Evolutionary conservation across 2,888 invertebrate genomes (phyloP), one percentile per base, ranked within the genome.

Genomic region (Ptycholaimellus sp.): DNA sequence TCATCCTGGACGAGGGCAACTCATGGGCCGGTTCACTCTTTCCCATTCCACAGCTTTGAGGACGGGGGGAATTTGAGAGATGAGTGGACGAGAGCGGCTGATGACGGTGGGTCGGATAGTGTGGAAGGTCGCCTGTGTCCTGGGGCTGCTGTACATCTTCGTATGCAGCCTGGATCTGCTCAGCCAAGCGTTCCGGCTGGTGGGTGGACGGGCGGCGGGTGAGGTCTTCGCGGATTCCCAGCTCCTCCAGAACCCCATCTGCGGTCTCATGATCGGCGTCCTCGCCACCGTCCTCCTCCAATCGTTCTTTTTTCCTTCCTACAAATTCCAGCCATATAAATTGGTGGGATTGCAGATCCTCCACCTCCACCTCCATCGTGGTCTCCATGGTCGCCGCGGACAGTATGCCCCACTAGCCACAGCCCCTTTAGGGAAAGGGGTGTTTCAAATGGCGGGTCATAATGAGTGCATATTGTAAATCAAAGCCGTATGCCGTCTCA

Each of bases 211-310:
- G 3, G 33, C 39, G 6, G 33, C 39, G 2, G 39, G 39, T 32
- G 32, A 22, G 25, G 6, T 23, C 25, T 23, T 33, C 16, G 13
- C 28, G 19, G 28, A 35, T 3, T 35, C 35, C 18, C 3, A 63
- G 32, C 47, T 66, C 2, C 49, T 68, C 20, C 38, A 50, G 37
- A 68, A 68, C 50, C 67, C 68, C 1, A 53, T 68, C 6, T 61
- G 63, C 11, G 67, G 67, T 1, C 51, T 68, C 29, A 68, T 68
- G 66, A 60, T 67, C 39, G 68, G 68, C 13, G 59, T 68, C 41
- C 51, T 68, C 43, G 61, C 62, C 9, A 68, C 68, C 1, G 66
- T 67, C 3, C 49, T 67, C 20, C 60, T 68, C 3, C 68, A 68
- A 49, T 23, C 25, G n/a, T n/a, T n/a, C n/a, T n/a, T n/a, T n/a